A percentile compares a stretch with the other conserved stretches of the same genome.
Evolutionary conservation across 2,888 invertebrate genomes (phyloP).

Genomic region (Yponomeuta malinellus): DNA sequence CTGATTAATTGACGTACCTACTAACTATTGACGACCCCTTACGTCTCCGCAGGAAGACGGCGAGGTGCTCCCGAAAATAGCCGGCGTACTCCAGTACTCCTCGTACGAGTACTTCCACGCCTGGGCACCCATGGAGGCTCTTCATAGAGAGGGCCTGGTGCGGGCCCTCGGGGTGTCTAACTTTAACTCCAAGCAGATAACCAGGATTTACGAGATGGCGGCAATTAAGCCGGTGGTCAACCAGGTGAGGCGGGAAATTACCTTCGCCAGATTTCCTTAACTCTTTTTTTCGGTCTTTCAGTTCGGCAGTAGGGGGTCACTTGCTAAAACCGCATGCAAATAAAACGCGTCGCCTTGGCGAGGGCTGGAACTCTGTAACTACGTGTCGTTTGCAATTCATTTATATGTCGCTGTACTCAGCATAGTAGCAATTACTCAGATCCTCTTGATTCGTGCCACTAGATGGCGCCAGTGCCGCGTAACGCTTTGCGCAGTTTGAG

Average conservation of each 20-base stretch:
- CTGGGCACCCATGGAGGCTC: constrained; percentile 87
- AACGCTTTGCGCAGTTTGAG: no score
- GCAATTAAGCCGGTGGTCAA: constrained; percentile 80
- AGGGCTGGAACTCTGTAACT: no score
- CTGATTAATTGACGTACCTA: no score
- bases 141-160: constrained; percentile 79
- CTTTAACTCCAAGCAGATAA: constrained; percentile 87
- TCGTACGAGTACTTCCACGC: constrained; percentile 82
- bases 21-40: neutral
- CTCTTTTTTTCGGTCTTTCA: no score
- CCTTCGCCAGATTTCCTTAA: neutral
- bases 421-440: no score
- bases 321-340: no score
- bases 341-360: no score
- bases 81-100: constrained; percentile 58
- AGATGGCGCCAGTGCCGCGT: no score
- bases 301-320: no score
- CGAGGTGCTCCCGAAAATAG: constrained; percentile 76
- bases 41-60: constrained; percentile 52
- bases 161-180: constrained; percentile 90
- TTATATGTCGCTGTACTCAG: no score
- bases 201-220: constrained; percentile 79
- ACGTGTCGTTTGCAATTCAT: no score
- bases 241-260: constrained; percentile 56
- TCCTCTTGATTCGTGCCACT: no score